Base-by-base conservation (phyloP, 2,797 vertebrate genomes). In the Ataeniobius toweri region DNA sequence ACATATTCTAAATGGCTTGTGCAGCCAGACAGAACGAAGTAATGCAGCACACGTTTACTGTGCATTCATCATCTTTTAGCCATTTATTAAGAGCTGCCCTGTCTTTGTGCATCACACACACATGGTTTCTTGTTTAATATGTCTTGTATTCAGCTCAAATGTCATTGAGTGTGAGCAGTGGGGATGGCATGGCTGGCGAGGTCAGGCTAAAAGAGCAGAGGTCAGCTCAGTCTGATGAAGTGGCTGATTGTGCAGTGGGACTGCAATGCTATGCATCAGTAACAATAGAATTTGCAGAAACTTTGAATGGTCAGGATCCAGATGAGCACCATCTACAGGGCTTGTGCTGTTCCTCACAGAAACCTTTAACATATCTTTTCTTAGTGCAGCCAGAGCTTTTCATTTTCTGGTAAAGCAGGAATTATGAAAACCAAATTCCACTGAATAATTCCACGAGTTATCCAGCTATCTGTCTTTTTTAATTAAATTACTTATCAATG, bases 171-270 rank as follows among this genome's bases (percentile, higher is more conserved):
- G 46, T 78, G 76, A 80, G 81, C 65, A 2, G 72, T 58, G 71
- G 82, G 84, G 80, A 65, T 85, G 24, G 51, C 31, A 69, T 84
- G 80, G 86, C 75, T 24, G 48, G 41, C 16, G 20, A 46, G 85
- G 84, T 85, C 79, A 79, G 73, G 55, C 59, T 18, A 14, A 78
- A 59, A 63, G 84, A 69, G 91, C 85, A 84, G 70, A 88, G 83
- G 82, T 85, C 89, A 41, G 31, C 67, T 16, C 77, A 73, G 77
- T 83, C 83, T 79, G 79, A 93, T 89, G 85, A 93, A 90, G 85
- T 51, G 73, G 80, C 65, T 80, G 83, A 93, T 93, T 93, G 91
- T 93, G 26, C 76, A 61, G 50, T 3, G n/a, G 68, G 76, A 88
- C 80, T 80, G 76, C 65, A 8, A 68, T 18, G 5, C 71, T 36